Percentiles rank a stretch among this genome's conserved stretches.
Evolutionary conservation across 1,140 invertebrate species (phyloP).

Genomic region (Tyrophagus putrescentiae): DNA sequence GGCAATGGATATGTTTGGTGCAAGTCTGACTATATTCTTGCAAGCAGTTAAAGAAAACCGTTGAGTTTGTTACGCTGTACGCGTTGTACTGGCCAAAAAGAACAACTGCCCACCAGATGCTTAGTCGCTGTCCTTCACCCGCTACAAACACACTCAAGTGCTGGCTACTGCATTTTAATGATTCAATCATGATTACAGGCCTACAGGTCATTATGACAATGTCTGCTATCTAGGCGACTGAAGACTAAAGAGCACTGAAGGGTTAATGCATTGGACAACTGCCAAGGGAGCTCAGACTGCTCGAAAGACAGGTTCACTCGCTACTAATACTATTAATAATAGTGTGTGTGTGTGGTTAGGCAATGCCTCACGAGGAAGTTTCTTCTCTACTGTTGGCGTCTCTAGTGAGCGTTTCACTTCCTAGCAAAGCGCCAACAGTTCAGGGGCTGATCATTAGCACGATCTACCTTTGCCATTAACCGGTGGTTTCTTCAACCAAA

Average conservation of each 20-base stretch:
- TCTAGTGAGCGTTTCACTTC: conserved; percentile 7
- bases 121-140: background rate
- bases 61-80: too few species aligned
- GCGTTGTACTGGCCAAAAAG: background rate
- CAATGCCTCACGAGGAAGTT: background rate
- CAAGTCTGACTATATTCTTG: too few species aligned
- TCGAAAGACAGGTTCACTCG: background rate
- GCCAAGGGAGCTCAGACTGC: background rate
- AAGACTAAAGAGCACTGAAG: too few species aligned
- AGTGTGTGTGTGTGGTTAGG: background rate
- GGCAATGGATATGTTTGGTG: too few species aligned
- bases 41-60: too few species aligned
- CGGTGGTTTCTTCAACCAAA: too few species aligned
- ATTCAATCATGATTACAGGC: conserved; percentile 8
- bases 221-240: background rate
- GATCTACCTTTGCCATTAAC: background rate
- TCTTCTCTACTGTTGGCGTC: too few species aligned
- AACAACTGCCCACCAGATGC: too few species aligned
- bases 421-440: background rate
- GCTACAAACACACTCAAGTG: too few species aligned
- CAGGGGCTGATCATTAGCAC: conserved; percentile 7
- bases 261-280: background rate
- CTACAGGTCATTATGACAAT: conserved; percentile 11
- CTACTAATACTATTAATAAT: background rate
- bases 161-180: conserved; percentile 15